Percentiles rank a stretch among this genome's conserved stretches.
Evolutionary conservation across 2,888 invertebrate genomes (phyloP).

Genomic region (Amphipoea lucens): DNA sequence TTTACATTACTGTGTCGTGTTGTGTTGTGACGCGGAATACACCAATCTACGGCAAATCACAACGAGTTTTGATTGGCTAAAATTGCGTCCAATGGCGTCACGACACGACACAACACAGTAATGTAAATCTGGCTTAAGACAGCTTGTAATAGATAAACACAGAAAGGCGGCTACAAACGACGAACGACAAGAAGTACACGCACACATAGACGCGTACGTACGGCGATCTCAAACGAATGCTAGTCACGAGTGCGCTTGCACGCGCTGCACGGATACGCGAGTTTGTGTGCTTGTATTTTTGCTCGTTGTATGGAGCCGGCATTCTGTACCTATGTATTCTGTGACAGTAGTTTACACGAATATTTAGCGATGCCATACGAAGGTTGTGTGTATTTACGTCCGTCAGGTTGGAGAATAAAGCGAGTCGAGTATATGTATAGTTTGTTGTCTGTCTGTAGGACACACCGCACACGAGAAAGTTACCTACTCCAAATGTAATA

Average conservation of each 20-base stretch:
- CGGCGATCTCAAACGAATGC: background rate
- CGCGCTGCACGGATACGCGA: background rate
- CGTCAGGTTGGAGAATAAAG: background rate
- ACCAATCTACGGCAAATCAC: no score
- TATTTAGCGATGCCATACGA: background rate
- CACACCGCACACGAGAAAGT: conserved; percentile 36
- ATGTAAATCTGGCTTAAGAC: no score
- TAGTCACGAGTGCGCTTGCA: background rate
- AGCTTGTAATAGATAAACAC: background rate
- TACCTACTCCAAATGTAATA: background rate
- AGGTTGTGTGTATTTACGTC: background rate
- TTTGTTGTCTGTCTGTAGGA: conserved; percentile 18
- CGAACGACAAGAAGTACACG: background rate
- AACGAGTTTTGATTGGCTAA: no score
- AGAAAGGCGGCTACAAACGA: background rate
- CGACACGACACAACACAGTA: no score
- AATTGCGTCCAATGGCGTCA: no score
- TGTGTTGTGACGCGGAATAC: no score
- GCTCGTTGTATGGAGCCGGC: background rate
- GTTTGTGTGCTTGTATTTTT: background rate
- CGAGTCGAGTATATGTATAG: conserved; percentile 18
- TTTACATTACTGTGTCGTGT: no score
- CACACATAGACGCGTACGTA: background rate
- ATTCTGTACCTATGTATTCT: conserved; percentile 11
- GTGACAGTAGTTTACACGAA: background rate